Base-by-base conservation (phyloP, 2,797 vertebrate species). In the Pangasius sanitwongsei region DNA sequence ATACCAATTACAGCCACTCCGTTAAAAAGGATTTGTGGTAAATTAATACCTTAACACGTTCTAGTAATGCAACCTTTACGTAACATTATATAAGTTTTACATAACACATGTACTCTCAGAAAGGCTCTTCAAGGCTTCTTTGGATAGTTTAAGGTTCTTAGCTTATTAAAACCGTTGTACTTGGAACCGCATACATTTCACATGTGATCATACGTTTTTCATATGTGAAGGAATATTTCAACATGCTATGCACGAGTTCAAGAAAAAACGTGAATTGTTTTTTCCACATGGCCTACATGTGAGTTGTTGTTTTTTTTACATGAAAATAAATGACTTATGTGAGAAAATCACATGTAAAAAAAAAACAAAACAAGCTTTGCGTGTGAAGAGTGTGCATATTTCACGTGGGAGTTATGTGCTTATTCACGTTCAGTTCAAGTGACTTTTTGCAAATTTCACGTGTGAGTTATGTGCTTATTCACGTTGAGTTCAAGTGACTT, bases 1-100 rank as follows among this genome's bases (percentile, higher is more conserved):
- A 87, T 70, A 87, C 74, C 84, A 85, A 89, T 90, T 90, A 90
- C 25, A 31, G 59, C 31, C 63, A 63, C 72, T 34, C 41, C 67
- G 55, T 83, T 55, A 55, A 65, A 75, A 86, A 50, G 61, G 53
- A 44, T 41, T 50, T 77, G 70, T 69, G 28, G 55, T 67, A 70
- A 87, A 87, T 85, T 59, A 78, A 85, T 87, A 53, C 87, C 83
- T 57, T 57, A 67, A 86, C 63, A 70, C 50, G 41, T 86, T 37
- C 37, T 25, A 75, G 83, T 48, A 85, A 53, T 69, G 44, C 83
- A 85, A 34, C 31, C 41, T 74, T 77, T 86, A 86, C 3, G 13
- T 86, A 75, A 57, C 53, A 44, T 57, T 28, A 4, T 63, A 48
- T n/a, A 78, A 23, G 82, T 53, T 78, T 69, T 72, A 50, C 65